phyloP scores from a whole-genome alignment of 2,888 invertebrate species.

The Pemphredon lugubris region DNA sequence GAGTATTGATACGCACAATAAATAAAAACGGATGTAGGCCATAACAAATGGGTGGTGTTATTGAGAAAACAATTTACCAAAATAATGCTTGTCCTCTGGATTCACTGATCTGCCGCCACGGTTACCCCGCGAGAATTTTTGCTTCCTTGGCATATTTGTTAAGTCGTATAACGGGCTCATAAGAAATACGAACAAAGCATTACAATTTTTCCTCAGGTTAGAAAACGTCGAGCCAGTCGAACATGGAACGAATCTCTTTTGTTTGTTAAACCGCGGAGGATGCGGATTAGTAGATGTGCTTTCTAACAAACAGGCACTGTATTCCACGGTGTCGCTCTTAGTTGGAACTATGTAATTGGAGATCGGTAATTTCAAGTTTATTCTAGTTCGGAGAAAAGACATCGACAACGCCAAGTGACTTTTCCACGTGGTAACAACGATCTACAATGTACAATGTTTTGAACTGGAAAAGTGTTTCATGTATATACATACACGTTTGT shows the following conservation, averaged over 20 bases:
- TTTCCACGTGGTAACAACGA: background rate
- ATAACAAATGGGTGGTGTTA: background rate
- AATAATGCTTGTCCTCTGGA: conserved; percentile 66
- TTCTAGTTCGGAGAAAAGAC: too few species aligned
- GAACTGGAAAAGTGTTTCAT: background rate
- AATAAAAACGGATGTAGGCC: conserved; percentile 2
- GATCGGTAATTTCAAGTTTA: too few species aligned
- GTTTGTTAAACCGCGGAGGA: too few species aligned
- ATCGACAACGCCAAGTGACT: background rate
- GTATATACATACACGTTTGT: background rate
- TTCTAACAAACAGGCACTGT: too few species aligned
- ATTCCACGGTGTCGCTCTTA: too few species aligned
- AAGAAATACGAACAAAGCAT: conserved; percentile 25
- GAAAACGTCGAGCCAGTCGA: background rate
- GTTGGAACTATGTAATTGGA: too few species aligned
- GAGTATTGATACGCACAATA: background rate
- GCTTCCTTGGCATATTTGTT: conserved; percentile 72
- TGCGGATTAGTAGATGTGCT: too few species aligned
- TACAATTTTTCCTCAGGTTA: conserved; percentile 19
- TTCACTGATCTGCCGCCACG: conserved; percentile 47
- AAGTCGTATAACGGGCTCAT: too few species aligned
- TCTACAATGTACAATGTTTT: too few species aligned
- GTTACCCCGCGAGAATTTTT: conserved; percentile 61
- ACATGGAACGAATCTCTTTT: too few species aligned
- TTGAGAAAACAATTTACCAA: conserved; percentile 57